These are phyloP conservation scores for Aramus guarauna DNA, from an alignment of 2,113 vertebrate species.

Conservation along the genomic window DNA sequence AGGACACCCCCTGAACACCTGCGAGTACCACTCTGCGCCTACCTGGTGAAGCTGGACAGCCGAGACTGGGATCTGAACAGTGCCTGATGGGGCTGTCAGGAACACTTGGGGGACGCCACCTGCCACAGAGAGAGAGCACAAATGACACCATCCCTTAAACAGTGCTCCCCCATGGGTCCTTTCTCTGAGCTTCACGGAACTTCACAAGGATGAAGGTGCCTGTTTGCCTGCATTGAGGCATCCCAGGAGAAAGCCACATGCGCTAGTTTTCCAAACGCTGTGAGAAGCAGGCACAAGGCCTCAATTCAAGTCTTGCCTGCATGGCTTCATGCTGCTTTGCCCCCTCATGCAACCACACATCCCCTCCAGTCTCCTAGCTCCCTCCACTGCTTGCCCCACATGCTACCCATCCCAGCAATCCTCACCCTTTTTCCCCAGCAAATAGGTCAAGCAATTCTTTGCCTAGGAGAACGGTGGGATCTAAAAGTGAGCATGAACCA, in stretches of 20 bases:
- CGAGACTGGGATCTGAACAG: slow-evolving; percentile 95
- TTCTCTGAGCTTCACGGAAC: background rate
- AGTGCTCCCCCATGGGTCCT: background rate
- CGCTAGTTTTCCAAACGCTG: background rate
- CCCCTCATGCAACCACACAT: background rate
- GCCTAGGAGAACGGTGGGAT: fast-evolving
- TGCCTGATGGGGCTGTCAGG: slow-evolving; percentile 91
- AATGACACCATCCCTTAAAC: background rate
- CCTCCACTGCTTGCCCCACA: background rate
- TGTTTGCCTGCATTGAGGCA: background rate
- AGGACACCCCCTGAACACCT: background rate
- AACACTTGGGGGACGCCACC: slow-evolving; percentile 94
- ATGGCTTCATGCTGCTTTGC: background rate
- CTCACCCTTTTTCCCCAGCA: background rate
- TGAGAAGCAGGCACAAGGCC: background rate
- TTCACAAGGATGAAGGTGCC: background rate
- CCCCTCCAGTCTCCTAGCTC: background rate
- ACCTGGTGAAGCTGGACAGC: slow-evolving; percentile 98
- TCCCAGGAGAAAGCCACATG: background rate
- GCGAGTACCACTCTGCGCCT: slow-evolving; percentile 25
- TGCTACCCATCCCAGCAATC: background rate
- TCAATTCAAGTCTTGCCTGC: background rate
- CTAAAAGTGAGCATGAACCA: background rate
- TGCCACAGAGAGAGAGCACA: slow-evolving; percentile 38
- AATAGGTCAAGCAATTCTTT: background rate